Percentiles rank a stretch among this genome's conserved stretches.
These are phyloP conservation scores for Drosophila nr. perissopoda DNA, from an alignment of 2,888 invertebrate species.

Conservation along the genomic window DNA sequence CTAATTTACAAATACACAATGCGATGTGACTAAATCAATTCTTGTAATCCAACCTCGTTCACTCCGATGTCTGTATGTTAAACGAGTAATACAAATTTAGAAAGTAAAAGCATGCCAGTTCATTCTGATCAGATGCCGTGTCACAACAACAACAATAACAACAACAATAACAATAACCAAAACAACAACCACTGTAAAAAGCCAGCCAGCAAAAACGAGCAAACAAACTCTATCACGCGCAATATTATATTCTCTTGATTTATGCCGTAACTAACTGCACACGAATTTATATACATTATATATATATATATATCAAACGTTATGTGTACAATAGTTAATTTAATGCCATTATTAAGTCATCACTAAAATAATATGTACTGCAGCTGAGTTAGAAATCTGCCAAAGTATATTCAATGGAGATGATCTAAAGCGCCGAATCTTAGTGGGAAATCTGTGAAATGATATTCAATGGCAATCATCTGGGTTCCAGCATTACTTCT, in stretches of 20 bases:
- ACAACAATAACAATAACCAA: conserved; percentile 1
- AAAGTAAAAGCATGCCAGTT: conserved; percentile 70
- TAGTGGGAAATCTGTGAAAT: not conserved
- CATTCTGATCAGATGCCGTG: conserved; percentile 54
- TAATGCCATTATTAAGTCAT: conserved; percentile 57
- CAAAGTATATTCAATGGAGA: not conserved
- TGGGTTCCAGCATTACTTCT: not conserved
- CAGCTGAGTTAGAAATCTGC: not conserved
- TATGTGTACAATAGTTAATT: conserved; percentile 38
- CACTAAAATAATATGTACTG: conserved; percentile 10
- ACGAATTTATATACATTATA: conserved; percentile 16
- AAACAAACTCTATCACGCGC: conserved; percentile 50
- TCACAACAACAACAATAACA: conserved; percentile 12
- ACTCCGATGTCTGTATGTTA: conserved; percentile 37
- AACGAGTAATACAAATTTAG: conserved; percentile 74
- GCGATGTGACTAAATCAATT: conserved; percentile 59
- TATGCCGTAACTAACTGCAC: conserved; percentile 49
- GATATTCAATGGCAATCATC: not conserved
- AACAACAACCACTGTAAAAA: conserved; percentile 5
- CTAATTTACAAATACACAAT: conserved; percentile 11
- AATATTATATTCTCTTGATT: conserved; percentile 63
- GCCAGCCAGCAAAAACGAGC: conserved; percentile 18
- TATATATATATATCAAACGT: not conserved
- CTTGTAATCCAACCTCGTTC: conserved; percentile 58
- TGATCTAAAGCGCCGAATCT: not conserved